Evolutionary conservation across 2,888 invertebrate genomes (phyloP).

Genomic region (Crepidodera aurea): DNA sequence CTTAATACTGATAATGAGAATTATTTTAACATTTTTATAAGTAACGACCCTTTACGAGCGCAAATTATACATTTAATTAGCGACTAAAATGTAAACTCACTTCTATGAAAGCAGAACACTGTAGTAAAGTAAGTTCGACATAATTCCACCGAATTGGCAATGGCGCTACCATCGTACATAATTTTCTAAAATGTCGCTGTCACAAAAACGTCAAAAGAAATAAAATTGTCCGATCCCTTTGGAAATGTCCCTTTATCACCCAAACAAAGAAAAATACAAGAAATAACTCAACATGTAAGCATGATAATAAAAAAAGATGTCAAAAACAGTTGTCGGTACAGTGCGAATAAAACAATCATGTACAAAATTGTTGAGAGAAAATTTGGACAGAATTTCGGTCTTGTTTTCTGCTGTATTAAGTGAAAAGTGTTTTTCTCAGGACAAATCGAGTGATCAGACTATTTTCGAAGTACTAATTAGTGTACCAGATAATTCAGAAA

Average conservation of each 20-base stretch:
- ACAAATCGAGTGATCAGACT: slow-evolving; percentile 46
- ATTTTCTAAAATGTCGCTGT: slow-evolving; percentile 35
- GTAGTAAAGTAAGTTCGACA: not conserved
- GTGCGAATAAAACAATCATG: slow-evolving; percentile 58
- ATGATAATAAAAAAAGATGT: slow-evolving; percentile 55
- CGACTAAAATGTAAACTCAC: too few relatives aligned
- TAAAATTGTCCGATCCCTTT: slow-evolving; percentile 13
- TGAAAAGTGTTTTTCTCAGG: slow-evolving; percentile 49
- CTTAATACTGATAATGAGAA: too few relatives aligned
- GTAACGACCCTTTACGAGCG: too few relatives aligned
- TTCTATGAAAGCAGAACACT: not conserved
- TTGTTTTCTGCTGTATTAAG: slow-evolving; percentile 58
- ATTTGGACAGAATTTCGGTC: slow-evolving; percentile 58
- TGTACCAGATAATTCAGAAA: slow-evolving; percentile 52
- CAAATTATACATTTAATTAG: too few relatives aligned
- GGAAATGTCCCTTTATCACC: slow-evolving; percentile 18
- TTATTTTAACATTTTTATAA: too few relatives aligned
- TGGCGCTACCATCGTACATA: not conserved
- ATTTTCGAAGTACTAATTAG: slow-evolving; percentile 56
- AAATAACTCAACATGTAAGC: slow-evolving; percentile 40
- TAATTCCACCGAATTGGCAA: not conserved
- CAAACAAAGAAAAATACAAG: slow-evolving; percentile 17
- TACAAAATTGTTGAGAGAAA: slow-evolving; percentile 55
- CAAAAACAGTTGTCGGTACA: slow-evolving; percentile 55
- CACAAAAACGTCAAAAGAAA: slow-evolving; percentile 33